These are phyloP conservation scores for Jacana jacana DNA, from an alignment of 2,113 vertebrate species.

Conservation along the genomic window DNA sequence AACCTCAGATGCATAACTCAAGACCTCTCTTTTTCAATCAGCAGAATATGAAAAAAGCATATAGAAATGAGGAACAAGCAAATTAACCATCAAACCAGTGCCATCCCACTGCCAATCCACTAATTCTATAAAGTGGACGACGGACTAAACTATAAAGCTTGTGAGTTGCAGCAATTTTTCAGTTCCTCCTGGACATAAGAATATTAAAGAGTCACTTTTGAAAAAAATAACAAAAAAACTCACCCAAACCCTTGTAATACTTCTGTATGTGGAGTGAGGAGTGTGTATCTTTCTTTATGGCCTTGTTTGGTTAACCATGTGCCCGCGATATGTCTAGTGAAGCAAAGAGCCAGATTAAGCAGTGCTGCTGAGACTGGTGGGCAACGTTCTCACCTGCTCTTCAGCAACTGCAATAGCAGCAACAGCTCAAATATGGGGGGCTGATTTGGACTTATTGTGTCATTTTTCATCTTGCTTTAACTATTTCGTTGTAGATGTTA, in stretches of 20 bases:
- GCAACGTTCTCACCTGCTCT: neutral
- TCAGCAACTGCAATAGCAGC: neutral
- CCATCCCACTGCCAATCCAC: neutral
- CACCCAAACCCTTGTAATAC: neutral
- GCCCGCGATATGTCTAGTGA: neutral
- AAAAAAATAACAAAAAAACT: neutral
- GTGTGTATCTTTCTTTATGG: neutral
- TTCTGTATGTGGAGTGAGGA: neutral
- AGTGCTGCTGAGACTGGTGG: neutral
- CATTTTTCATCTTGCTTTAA: neutral
- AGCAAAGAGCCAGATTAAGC: neutral
- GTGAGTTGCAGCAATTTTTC: neutral
- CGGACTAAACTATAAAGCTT: neutral
- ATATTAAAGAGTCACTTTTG: neutral
- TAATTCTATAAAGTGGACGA: neutral
- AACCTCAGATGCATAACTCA: neutral
- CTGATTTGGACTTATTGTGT: neutral
- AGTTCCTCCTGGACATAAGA: neutral
- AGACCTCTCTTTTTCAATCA: neutral
- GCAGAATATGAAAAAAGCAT: neutral
- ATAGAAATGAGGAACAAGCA: neutral
- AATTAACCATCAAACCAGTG: neutral
- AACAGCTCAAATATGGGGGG: neutral
- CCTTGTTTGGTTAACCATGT: neutral
- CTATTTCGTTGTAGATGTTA: neutral